These are phyloP conservation scores for Procavia capensis DNA, from an alignment of 2,113 vertebrate species.

Conservation along the genomic window DNA sequence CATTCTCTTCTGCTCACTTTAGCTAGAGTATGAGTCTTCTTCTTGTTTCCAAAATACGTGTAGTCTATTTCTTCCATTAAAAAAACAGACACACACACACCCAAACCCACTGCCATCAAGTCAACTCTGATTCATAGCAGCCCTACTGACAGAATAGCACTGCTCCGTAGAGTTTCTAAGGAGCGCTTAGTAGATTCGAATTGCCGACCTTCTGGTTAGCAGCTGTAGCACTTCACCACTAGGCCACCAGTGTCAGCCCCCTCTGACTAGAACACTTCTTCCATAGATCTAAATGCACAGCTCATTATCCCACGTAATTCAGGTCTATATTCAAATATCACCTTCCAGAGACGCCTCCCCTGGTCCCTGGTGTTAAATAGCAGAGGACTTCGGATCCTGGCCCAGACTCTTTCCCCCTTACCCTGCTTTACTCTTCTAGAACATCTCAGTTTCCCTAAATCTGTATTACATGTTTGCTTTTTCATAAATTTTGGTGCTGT, in stretches of 20 bases:
- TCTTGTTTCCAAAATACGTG: not conserved
- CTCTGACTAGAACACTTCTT: not conserved
- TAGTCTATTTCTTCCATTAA: not conserved
- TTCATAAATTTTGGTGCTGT: not conserved
- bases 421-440: not conserved
- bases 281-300: not conserved
- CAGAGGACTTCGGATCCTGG: not conserved
- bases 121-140: no score
- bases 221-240: no score
- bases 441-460: not conserved
- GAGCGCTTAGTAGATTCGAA: no score
- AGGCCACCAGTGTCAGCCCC: no score
- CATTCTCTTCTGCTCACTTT: not conserved
- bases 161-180: no score
- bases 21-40: no score
- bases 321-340: not conserved
- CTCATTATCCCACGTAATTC: not conserved
- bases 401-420: not conserved
- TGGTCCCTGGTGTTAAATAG: not conserved
- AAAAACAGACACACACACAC: no score
- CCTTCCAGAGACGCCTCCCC: not conserved
- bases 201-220: no score
- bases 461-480: not conserved
- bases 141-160: no score
- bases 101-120: no score